Evolutionary conservation across 2,888 invertebrate genomes (phyloP).

Genomic region (Drosophila colorata): DNA sequence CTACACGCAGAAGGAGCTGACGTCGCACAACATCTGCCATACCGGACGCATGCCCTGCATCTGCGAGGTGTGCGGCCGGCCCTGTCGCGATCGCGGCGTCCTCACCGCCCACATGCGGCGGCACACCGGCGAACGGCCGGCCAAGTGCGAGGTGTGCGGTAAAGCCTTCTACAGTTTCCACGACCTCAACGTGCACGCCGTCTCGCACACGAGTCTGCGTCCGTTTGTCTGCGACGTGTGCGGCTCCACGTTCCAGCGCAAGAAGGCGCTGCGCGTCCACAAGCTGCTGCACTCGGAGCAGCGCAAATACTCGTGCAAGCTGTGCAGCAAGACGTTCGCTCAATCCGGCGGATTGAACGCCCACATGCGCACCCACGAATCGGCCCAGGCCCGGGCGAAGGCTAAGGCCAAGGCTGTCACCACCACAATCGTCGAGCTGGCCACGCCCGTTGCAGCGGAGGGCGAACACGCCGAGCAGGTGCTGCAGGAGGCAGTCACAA

Average conservation of each 20-base stretch:
- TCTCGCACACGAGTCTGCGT: slow-evolving; percentile 80
- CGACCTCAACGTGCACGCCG: slow-evolving; percentile 83
- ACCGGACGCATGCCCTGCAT: slow-evolving; percentile 80
- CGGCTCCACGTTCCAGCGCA: slow-evolving; percentile 82
- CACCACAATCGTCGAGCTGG: not conserved
- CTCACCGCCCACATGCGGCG: slow-evolving; percentile 82
- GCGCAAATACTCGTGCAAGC: slow-evolving; percentile 80
- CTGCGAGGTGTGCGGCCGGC: slow-evolving; percentile 80
- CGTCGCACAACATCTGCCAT: slow-evolving; percentile 80
- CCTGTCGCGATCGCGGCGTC: slow-evolving; percentile 81
- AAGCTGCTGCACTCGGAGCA: slow-evolving; percentile 80
- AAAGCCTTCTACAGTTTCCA: slow-evolving; percentile 82
- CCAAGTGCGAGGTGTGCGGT: slow-evolving; percentile 79
- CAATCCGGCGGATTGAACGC: slow-evolving; percentile 83
- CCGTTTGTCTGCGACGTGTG: slow-evolving; percentile 79
- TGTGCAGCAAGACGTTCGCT: slow-evolving; percentile 82
- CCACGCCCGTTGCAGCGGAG: not conserved
- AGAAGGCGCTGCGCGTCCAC: slow-evolving; percentile 83
- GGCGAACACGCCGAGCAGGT: slow-evolving; percentile 1
- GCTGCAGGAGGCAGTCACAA: slow-evolving; percentile 32
- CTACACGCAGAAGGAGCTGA: slow-evolving; percentile 78
- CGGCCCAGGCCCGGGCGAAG: slow-evolving; percentile 22
- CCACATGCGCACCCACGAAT: slow-evolving; percentile 79
- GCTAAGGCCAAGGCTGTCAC: slow-evolving; percentile 6
- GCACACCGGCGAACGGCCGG: slow-evolving; percentile 80